Conservation (phyloP, 2,888 invertebrate species). For the Chalcosyrphus nemorum region DNA sequence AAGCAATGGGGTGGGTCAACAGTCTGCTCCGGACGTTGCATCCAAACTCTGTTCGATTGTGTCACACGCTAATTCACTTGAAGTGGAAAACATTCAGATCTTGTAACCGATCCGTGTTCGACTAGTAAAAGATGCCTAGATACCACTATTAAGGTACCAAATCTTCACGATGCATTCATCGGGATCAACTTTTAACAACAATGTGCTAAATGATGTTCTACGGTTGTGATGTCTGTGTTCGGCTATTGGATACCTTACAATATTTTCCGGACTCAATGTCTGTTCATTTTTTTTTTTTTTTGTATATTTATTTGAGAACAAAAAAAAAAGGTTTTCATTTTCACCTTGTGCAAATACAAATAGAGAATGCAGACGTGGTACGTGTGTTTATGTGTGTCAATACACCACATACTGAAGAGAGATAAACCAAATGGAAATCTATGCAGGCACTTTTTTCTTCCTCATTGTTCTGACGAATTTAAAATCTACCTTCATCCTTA, state of each 20-base stretch:
- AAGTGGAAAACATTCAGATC: conserved; percentile 52
- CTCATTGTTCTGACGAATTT: conserved; percentile 33
- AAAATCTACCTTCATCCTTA: conserved; percentile 35
- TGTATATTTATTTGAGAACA: conserved; percentile 30
- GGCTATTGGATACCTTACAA: not conserved
- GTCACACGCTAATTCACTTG: conserved; percentile 66
- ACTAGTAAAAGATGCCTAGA: conserved; percentile 19
- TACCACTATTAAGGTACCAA: conserved; percentile 15
- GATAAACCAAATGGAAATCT: conserved; percentile 5
- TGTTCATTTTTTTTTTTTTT: conserved; percentile 6
- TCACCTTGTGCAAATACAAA: conserved; percentile 69
- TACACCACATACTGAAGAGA: conserved; percentile 26
- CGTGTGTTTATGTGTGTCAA: conserved; percentile 63
- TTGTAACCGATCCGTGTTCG: conserved; percentile 47
- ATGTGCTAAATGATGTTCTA: conserved; percentile 68
- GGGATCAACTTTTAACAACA: conserved; percentile 66
- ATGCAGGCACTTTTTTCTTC: conserved; percentile 3
- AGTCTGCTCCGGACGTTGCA: conserved; percentile 45
- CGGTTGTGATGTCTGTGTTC: conserved; percentile 44
- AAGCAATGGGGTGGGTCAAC: conserved; percentile 54
- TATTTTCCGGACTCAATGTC: conserved; percentile 28
- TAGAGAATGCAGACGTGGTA: conserved; percentile 52
- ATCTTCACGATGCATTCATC: conserved; percentile 40
- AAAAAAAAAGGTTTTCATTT: conserved; percentile 70
- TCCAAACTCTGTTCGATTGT: conserved; percentile 49